Evolutionary conservation across 2,797 vertebrate genomes (phyloP).

Genomic region (Microctenopoma steveboyesi): DNA sequence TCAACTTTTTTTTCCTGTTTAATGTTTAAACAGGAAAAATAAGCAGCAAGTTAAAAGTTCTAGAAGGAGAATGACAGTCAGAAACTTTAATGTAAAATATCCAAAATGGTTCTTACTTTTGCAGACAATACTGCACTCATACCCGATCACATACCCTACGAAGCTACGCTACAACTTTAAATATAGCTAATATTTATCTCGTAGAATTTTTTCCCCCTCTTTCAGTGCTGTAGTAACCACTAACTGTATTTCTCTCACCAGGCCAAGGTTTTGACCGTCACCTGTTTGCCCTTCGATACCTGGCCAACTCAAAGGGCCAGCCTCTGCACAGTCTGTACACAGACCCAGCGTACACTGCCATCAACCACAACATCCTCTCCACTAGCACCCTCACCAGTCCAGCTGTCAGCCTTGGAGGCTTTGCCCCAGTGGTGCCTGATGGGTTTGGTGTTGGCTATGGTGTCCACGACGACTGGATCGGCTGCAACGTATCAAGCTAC

Average conservation of each 20-base stretch:
- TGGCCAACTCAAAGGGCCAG: slow-evolving; percentile 83
- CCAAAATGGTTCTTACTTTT: no score
- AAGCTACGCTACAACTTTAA: no score
- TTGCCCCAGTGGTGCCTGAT: slow-evolving; percentile 93
- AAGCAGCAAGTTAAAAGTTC: no score
- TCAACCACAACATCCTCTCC: slow-evolving; percentile 97
- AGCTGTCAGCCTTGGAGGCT: slow-evolving; percentile 90
- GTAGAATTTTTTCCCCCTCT: no score
- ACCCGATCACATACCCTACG: no score
- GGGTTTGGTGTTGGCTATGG: slow-evolving; percentile 93
- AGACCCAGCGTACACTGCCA: slow-evolving; percentile 88
- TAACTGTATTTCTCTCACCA: slow-evolving; percentile 56
- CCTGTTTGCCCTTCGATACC: slow-evolving; percentile 88
- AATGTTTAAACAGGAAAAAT: no score
- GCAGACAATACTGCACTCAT: no score
- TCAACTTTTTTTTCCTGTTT: no score
- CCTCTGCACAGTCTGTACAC: slow-evolving; percentile 86
- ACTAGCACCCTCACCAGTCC: slow-evolving; percentile 94
- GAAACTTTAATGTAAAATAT: no score
- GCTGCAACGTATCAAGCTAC: slow-evolving; percentile 92
- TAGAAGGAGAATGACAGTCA: no score
- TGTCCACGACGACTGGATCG: slow-evolving; percentile 92
- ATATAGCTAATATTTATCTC: no score
- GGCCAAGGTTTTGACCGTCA: slow-evolving; percentile 98
- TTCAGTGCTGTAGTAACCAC: not conserved